Base-by-base conservation (phyloP, 2,113 vertebrate species). In the Colossoma macropomum region DNA sequence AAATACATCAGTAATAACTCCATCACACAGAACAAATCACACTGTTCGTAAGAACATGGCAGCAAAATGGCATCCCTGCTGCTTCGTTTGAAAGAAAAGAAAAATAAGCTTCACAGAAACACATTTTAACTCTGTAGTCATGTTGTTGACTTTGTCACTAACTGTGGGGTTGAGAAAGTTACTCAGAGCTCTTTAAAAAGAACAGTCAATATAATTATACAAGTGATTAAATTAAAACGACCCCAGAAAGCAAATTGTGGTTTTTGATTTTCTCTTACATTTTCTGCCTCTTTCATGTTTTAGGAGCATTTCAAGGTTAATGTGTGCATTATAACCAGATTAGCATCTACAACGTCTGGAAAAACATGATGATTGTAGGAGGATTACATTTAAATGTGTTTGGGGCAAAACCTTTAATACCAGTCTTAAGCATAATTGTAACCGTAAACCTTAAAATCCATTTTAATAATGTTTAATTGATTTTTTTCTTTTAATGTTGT, bases 171-270 rank as follows among this genome's bases (percentile, higher is more conserved):
- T 52, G 52, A 8, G 45, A 25, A 45, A 45, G 30, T 38, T 34
- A 0, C n/a, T 70, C 11, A n/a, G 32, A 41, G 19, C 4, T 72
- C 25, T 71, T 11, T 41, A 60, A 71, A 60, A 59, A 15, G 3
- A 34, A 38, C 19, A 71, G 34, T 34, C 28, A 21, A 32, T 50
- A 16, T 73, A 72, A 63, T 73, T 72, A 72, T 23, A 80, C 25
- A 9, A 52, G 16, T 27, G 15, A 50, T 50, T 50, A 23, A 21
- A 65, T 25, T 13, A 52, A 54, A 68, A 25, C 17, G 5, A 23
- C 7, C 1, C 9, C 23, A 76, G 54, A 76, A 54, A n/a, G 27
- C 45, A 54, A 17, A 68, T 7, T 11, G 30, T n/a, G 11, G 19
- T 12, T 69, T 70, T 25, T 41, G 38, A 45, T 60, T 25, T 62